A percentile compares a stretch with the other conserved stretches of the same genome.
Conservation (phyloP, 1,140 invertebrate species). For the Sarcophaga peregrina region DNA sequence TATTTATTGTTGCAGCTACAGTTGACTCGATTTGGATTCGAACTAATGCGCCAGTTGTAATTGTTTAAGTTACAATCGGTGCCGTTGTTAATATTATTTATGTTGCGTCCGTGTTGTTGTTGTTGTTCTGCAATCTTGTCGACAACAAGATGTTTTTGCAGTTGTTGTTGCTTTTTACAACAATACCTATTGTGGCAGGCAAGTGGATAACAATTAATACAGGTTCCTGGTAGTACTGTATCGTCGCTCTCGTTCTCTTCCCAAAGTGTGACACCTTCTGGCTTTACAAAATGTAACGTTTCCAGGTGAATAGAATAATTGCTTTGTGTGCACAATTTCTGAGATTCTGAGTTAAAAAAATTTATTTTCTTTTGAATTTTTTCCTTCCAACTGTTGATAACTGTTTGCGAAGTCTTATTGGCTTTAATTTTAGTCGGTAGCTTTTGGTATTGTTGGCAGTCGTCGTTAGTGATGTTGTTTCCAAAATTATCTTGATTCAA, state of each 20-base stretch:
- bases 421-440: conserved; percentile 39
- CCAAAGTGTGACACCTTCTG: neutral
- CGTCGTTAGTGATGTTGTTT: conserved; percentile 32
- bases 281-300: neutral
- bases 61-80: conserved; percentile 17
- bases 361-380: neutral
- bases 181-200: conserved; percentile 42
- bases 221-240: conserved; percentile 1
- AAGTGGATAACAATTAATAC: conserved; percentile 34
- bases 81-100: conserved; percentile 35
- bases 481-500: conserved; percentile 16
- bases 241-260: neutral
- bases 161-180: conserved; percentile 15
- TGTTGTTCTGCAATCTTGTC: conserved; percentile 13
- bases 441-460: conserved; percentile 39
- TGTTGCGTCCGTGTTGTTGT: conserved; percentile 14
- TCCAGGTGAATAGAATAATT: neutral
- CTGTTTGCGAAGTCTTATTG: conserved; percentile 32
- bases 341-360: conserved; percentile 9
- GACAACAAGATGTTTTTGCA: conserved; percentile 30
- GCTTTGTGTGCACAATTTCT: neutral
- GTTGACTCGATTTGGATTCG: conserved; percentile 31
- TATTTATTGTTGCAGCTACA: conserved; percentile 26
- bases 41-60: conserved; percentile 23
- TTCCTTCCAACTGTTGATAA: conserved; percentile 44